Conservation (phyloP, 2,888 invertebrate genomes). For the Clunio marinus region DNA sequence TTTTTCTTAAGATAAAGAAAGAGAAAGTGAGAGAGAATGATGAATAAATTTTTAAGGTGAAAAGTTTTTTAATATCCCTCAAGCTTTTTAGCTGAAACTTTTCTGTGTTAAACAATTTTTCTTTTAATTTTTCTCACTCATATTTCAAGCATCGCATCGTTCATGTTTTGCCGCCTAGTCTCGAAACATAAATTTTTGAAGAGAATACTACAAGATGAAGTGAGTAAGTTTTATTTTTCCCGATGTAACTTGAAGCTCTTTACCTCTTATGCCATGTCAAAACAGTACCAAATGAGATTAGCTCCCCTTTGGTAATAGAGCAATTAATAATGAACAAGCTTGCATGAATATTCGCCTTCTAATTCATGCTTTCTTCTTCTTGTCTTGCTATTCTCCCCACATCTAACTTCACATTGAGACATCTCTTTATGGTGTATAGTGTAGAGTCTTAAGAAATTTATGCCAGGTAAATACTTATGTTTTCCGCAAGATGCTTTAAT, state of each 20-base stretch:
- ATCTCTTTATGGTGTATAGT: neutral
- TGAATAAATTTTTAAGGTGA: constrained; percentile 29
- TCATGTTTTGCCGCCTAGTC: too few species aligned
- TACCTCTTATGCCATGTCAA: neutral
- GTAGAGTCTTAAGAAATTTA: too few species aligned
- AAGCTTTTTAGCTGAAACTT: constrained; percentile 5
- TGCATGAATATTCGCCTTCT: too few species aligned
- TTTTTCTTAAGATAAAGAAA: neutral
- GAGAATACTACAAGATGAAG: too few species aligned
- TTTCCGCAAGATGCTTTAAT: too few species aligned
- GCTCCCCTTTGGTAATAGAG: neutral
- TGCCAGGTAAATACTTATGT: too few species aligned
- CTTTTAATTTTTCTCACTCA: neutral
- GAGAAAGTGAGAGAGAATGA: neutral
- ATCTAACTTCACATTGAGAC: neutral
- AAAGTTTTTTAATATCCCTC: constrained; percentile 32
- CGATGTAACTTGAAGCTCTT: neutral
- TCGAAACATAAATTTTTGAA: too few species aligned
- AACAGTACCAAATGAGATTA: too few species aligned
- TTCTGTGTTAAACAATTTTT: neutral
- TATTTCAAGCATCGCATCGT: neutral
- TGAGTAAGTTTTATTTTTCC: constrained; percentile 1
- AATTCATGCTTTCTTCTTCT: too few species aligned
- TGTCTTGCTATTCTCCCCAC: too few species aligned
- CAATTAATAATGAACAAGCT: neutral